Base-by-base conservation (phyloP, 2,888 invertebrate genomes). In the Hemaris fuciformis region DNA sequence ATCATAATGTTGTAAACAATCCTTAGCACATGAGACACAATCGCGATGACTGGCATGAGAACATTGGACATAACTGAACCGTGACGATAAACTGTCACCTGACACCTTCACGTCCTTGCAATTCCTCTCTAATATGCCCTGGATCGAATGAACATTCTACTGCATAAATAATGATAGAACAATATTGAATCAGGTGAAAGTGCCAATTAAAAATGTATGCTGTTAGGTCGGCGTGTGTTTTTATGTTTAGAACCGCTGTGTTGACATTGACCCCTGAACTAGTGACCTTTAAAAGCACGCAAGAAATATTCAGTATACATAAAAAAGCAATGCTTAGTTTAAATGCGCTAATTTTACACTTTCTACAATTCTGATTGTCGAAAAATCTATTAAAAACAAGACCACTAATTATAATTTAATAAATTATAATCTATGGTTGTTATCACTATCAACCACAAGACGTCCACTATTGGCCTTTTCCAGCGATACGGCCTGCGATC, bases 31-130 rank as follows among this genome's bases (percentile, higher is more conserved):
- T 25, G 18, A 41, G 48, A 48, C 48, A 57, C 22, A 27, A 23
- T 18, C 23, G 38, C 31, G 48, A 38, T 48, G 42, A 43, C 38
- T 38, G 41, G 22, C 41, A 74, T 75, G 77, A 77, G 80, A 81
- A 74, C 74, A 74, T 73, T 66, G 66, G 68, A 65, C 77, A 80
- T 75, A 71, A 68, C 71, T 77, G 72, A 71, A 78, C 75, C 85
- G 76, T 85, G 81, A 83, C 84, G 76, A 63, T 69, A 60, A 63
- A 61, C 67, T 74, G 84, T 76, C 79, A 86, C 71, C 70, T 72
- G 81, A 86, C 71, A 75, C 66, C 63, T 69, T 67, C 73, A 74
- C 66, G 84, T 79, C 84, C 84, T 86, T 85, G 84, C 64, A 66
- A 71, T 73, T 77, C 82, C 83, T 81, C 81, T 84, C 83, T 77